Evolutionary conservation across 2,797 vertebrate species (phyloP).

Genomic region (Leptodactylus fallax): DNA sequence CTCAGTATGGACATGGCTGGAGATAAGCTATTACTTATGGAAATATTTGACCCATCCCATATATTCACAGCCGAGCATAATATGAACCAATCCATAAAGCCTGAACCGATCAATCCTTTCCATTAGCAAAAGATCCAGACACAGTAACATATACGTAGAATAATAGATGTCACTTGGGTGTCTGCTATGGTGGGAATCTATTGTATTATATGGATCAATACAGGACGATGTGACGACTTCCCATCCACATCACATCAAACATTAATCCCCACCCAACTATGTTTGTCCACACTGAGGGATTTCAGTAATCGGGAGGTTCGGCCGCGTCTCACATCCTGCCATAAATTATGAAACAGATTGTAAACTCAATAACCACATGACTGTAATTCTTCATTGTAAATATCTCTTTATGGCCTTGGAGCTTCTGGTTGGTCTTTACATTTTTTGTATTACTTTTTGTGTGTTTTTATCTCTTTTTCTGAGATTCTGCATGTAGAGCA

Average conservation of each 20-base stretch:
- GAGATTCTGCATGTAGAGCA: too few species aligned
- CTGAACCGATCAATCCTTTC: conserved; percentile 23
- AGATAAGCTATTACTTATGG: neutral
- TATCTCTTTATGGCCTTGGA: too few species aligned
- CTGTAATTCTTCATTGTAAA: too few species aligned
- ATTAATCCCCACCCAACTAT: neutral
- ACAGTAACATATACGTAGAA: conserved; percentile 1
- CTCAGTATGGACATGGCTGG: neutral
- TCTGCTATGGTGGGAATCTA: neutral
- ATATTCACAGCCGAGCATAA: neutral
- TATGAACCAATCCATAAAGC: neutral
- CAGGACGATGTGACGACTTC: neutral
- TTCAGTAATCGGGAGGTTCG: too few species aligned
- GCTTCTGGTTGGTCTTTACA: too few species aligned
- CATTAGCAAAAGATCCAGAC: conserved; percentile 25
- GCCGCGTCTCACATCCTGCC: too few species aligned
- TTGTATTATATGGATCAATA: conserved; percentile 32
- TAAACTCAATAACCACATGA: too few species aligned
- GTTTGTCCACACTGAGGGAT: neutral
- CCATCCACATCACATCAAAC: neutral
- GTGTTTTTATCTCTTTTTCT: too few species aligned
- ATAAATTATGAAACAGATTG: too few species aligned
- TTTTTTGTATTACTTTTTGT: too few species aligned
- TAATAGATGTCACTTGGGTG: neutral
- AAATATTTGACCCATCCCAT: neutral